A percentile compares a stretch with the other conserved stretches of the same genome.
phyloP scores from a whole-genome alignment of 2,797 vertebrate genomes.

The Amblyopsis hoosieri region DNA sequence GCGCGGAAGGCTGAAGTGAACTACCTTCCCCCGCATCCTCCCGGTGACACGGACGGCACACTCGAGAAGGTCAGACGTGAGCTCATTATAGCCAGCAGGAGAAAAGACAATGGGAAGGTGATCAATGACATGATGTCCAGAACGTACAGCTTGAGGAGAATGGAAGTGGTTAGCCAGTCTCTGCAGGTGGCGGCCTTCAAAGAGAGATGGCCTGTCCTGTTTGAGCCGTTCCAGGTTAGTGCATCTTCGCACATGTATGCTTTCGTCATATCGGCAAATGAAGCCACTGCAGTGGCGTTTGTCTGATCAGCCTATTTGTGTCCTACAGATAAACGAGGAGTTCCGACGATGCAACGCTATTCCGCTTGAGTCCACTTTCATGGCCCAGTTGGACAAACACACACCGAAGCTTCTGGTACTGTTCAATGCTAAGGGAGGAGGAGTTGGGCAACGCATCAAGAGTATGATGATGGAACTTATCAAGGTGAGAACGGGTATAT shows the following conservation, averaged over 20 bases:
- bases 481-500: slow-evolving; percentile 4
- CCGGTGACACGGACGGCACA: slow-evolving; percentile 7
- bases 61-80: slow-evolving; percentile 10
- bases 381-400: slow-evolving; percentile 31
- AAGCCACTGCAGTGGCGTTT: too few relatives aligned
- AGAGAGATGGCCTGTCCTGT: slow-evolving; percentile 33
- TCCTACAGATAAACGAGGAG: slow-evolving; percentile 36
- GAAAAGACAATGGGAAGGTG: neutral
- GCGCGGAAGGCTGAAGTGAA: slow-evolving; percentile 18
- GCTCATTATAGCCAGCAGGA: slow-evolving; percentile 8
- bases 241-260: neutral
- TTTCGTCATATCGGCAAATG: too few relatives aligned
- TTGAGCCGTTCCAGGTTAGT: slow-evolving; percentile 26
- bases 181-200: slow-evolving; percentile 3
- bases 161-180: slow-evolving; percentile 24
- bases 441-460: slow-evolving; percentile 30
- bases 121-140: slow-evolving; percentile 25
- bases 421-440: slow-evolving; percentile 31
- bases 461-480: slow-evolving; percentile 16
- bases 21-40: slow-evolving; percentile 20
- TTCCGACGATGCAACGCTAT: slow-evolving; percentile 33
- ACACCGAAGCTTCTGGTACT: slow-evolving; percentile 27
- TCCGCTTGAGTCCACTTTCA: slow-evolving; percentile 25
- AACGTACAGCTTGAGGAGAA: slow-evolving; percentile 26
- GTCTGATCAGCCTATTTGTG: neutral